Conservation (phyloP, 35 echinoderm and acorn worm species). For the Ophioderma brevispina region DNA sequence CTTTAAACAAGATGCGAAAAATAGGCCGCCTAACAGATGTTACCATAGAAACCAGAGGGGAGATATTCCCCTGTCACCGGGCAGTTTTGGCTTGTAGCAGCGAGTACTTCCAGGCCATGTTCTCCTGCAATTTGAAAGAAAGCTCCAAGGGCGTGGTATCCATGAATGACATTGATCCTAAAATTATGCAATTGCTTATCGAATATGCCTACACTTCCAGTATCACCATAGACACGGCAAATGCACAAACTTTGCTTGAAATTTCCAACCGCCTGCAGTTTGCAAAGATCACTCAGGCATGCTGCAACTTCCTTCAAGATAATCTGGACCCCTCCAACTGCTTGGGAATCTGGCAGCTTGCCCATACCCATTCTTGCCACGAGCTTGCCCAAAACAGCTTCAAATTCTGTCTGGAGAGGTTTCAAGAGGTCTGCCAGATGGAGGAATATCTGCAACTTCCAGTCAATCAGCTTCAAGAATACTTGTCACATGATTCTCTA, state of each 20-base stretch:
- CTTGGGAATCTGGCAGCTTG: constrained; percentile 57
- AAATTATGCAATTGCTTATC: constrained; percentile 44
- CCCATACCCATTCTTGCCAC: constrained; percentile 43
- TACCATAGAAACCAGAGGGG: constrained; percentile 18
- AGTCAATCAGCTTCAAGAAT: constrained; percentile 35
- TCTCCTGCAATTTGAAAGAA: constrained; percentile 63
- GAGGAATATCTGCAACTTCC: constrained; percentile 64
- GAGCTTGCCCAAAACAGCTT: constrained; percentile 29
- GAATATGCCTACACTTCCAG: constrained; percentile 77
- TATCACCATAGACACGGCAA: constrained; percentile 48
- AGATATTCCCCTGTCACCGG: constrained; percentile 53
- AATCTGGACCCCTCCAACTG: constrained; percentile 80
- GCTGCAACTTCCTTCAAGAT: constrained; percentile 58
- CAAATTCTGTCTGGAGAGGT: constrained; percentile 31
- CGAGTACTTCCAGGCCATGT: constrained; percentile 80
- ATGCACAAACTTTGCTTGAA: constrained; percentile 72
- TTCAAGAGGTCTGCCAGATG: constrained; percentile 42
- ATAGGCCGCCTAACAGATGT: constrained; percentile 67
- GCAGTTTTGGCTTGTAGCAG: constrained; percentile 79
- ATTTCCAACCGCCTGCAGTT: constrained; percentile 58
- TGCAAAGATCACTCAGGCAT: constrained; percentile 54
- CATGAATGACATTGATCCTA: constrained; percentile 38
- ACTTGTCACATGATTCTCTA: constrained; percentile 62
- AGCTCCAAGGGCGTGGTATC: constrained; percentile 52
- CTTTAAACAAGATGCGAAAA: constrained; percentile 59